Base-by-base conservation (phyloP, 2,797 vertebrate genomes). In the Enteromius trimaculatus region DNA sequence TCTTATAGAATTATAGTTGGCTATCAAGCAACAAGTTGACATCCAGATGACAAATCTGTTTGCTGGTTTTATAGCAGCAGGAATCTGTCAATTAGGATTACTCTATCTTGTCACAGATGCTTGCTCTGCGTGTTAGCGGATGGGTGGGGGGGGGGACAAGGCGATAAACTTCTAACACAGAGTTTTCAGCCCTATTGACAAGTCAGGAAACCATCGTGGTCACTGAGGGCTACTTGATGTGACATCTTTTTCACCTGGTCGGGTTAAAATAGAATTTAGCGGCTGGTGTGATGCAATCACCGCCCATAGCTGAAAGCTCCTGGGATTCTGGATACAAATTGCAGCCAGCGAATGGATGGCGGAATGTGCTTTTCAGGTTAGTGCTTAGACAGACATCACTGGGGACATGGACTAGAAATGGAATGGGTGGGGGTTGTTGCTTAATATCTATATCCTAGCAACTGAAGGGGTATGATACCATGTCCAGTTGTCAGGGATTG, bases 371-470 rank as follows among this genome's bases (percentile, higher is more conserved):
- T 88, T 91, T 92, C 91, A 89, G 89, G 89, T 90, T 44, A 77
- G 86, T 80, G 85, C 79, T 42, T 84, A 71, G 82, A 82, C 31
- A 82, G 60, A 47, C 76, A 86, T 83, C 75, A 29, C 81, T 86
- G 83, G 85, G 79, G 85, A 78, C 81, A 69, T 79, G 85, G 83
- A 47, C 39, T 34, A 70, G 82, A 83, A 82, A 85, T 81, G 77
- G 85, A 78, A 79, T 65, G 85, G 87, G 85, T 71, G 80, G 70
- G 78, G 92, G 91, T 87, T 89, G 92, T 94, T 97, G 95, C 94
- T 96, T 95, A 95, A 96, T 96, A 96, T 95, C 95, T 91, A 96
- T 96, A 96, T 97, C 94, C 92, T 93, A 95, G 95, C 93, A 95
- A 96, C 95, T 93, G 90, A 91, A 91, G 90, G 90, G 90, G 92